phyloP scores from a whole-genome alignment of 2,113 vertebrate species.

The Ranitomeya imitator region DNA sequence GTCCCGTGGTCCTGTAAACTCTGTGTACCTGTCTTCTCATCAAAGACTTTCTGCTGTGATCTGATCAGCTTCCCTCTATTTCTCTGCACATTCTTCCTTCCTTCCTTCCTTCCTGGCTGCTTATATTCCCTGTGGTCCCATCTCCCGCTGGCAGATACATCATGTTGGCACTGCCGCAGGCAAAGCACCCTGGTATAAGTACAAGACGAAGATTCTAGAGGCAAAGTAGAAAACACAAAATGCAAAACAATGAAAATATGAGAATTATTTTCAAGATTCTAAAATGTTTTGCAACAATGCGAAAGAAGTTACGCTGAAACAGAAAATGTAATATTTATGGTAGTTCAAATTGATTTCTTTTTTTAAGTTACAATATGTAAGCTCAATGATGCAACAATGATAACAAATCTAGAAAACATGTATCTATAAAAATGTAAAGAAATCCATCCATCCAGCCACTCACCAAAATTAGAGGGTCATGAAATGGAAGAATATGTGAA shows the following conservation, averaged over 20 bases:
- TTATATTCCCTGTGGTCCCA: conserved; percentile 48
- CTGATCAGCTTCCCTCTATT: conserved; percentile 34
- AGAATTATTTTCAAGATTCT: not conserved
- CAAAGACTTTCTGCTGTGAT: conserved; percentile 46
- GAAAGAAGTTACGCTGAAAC: not conserved
- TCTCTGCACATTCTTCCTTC: conserved; percentile 31
- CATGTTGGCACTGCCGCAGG: conserved; percentile 47
- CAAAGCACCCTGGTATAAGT: conserved; percentile 29
- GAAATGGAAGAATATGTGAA: not conserved
- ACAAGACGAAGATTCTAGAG: conserved; percentile 10
- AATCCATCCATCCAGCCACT: too few relatives aligned
- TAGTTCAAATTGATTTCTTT: not conserved
- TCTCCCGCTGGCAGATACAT: conserved; percentile 45
- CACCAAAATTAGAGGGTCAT: not conserved
- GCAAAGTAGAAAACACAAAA: not conserved
- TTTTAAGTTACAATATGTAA: not conserved
- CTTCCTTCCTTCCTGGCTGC: conserved; percentile 56
- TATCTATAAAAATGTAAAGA: not conserved
- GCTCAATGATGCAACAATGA: not conserved
- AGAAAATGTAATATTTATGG: conserved; percentile 3
- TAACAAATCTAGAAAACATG: too few relatives aligned
- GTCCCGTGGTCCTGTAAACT: not conserved
- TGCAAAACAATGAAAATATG: not conserved
- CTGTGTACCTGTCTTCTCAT: conserved; percentile 43
- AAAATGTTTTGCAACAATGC: not conserved